Conservation (phyloP, 2,797 vertebrate genomes). For the Mionectes olivaceus region DNA sequence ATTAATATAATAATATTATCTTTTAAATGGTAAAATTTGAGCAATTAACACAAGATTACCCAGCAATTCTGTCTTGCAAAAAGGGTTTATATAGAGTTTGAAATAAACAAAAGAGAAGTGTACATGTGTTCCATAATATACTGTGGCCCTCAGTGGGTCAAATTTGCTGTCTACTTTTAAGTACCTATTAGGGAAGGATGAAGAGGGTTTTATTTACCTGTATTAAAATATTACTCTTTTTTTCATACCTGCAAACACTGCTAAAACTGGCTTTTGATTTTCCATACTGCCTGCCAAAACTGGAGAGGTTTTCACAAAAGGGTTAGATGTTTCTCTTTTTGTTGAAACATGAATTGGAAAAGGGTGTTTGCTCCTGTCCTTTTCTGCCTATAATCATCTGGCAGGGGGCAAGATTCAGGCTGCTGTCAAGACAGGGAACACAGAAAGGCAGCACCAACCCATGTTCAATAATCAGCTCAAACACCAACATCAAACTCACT, state of each 20-base stretch:
- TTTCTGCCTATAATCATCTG: background rate
- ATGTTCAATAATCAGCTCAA: background rate
- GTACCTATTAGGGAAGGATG: background rate
- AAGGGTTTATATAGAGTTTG: background rate
- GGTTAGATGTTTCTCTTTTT: background rate
- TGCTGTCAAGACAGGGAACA: background rate
- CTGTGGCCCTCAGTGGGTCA: background rate
- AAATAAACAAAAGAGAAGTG: background rate
- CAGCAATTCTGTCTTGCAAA: background rate
- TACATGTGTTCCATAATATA: background rate
- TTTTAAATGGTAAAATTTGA: background rate
- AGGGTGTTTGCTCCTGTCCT: background rate
- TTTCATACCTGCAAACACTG: background rate
- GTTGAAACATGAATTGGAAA: background rate
- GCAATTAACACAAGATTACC: background rate
- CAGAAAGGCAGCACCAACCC: background rate
- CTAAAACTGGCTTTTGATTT: background rate
- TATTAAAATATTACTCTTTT: background rate
- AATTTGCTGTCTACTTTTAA: background rate
- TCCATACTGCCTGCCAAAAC: background rate
- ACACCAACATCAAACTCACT: background rate
- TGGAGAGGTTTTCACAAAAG: background rate
- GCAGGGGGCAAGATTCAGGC: background rate
- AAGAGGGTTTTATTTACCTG: background rate
- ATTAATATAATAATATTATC: background rate